Evolutionary conservation across 2,113 vertebrate species (phyloP), one percentile per base, ranked within the genome.

Genomic region (Agelaius phoeniceus): DNA sequence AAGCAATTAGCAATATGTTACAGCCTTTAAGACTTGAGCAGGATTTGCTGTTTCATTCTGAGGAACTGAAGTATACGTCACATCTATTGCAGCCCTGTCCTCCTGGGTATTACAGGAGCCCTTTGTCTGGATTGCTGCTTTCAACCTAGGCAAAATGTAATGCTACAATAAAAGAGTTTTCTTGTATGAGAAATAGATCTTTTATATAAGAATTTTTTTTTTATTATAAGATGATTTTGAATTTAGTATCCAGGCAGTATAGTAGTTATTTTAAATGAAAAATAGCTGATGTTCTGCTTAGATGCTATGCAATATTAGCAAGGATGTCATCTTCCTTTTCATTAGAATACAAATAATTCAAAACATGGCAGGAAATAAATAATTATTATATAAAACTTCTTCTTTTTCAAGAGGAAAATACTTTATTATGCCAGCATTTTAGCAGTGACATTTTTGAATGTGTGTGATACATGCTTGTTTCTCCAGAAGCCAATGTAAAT

Each of bases 31-130:
- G 69, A 35, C 23, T 46, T 35, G 48, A 79, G 27, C 33, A 58
- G 2, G 2, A 74, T 82, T 82, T 68, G 82, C 62, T 43, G 16
- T 82, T 91, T 62, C 43, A 10, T 82, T 93, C 57, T 7, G 12
- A 81, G 58, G 37, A 59, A 11, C 30, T 6, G 28, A 54, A 76
- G 16, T 37, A 1, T 18, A n/a, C 0, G 0, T 81, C 51, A 43
- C 22, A 37, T 44, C 68, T 61, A 5, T 18, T n/a, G 30, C 31
- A 66, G 41, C 43, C 33, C 28, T 41, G 22, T 58, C 11, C 65
- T 73, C 80, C 54, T 80, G 79, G 41, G 51, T 31, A 24, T 94
- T 52, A 39, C 17, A 44, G 37, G 22, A 57, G 39, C 59, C 30
- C 17, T 49, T 57, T 41, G 23, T 57, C 78, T 69, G 63, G 39